phyloP scores from a whole-genome alignment of 1,140 invertebrate species.

The Dinoponera quadriceps region DNA sequence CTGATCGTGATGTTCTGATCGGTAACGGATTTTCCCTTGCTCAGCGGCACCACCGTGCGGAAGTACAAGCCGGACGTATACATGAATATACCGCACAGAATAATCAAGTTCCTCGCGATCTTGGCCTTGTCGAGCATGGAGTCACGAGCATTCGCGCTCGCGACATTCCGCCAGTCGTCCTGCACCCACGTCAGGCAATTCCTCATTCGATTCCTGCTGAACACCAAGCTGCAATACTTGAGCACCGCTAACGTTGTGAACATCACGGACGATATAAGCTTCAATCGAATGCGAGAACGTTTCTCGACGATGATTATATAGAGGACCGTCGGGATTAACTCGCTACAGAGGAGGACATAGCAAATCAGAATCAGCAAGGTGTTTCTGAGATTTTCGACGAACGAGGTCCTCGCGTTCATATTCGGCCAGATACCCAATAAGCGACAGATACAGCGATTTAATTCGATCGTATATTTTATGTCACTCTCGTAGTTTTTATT shows the following conservation, averaged over 20 bases:
- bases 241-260: conserved; percentile 73
- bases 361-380: conserved; percentile 1
- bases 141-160: neutral
- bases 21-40: conserved; percentile 8
- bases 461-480: conserved; percentile 24
- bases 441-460: conserved; percentile 24
- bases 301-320: conserved; percentile 61
- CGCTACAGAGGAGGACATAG: conserved; percentile 17
- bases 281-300: conserved; percentile 65
- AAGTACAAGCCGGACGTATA: conserved; percentile 47
- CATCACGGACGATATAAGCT: conserved; percentile 73
- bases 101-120: conserved; percentile 30
- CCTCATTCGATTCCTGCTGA: conserved; percentile 60
- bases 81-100: conserved; percentile 49
- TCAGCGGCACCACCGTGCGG: conserved; percentile 35
- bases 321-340: conserved; percentile 31
- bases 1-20: conserved; percentile 44
- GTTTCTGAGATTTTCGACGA: conserved; percentile 3
- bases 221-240: conserved; percentile 73
- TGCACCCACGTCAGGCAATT: conserved; percentile 70
- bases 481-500: conserved; percentile 38
- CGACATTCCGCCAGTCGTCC: conserved; percentile 73
- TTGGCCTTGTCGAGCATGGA: conserved; percentile 40
- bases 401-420: neutral
- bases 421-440: conserved; percentile 39